Evolutionary conservation across 2,888 invertebrate genomes (phyloP), one percentile per base, ranked within the genome.

Genomic region (Drosophila mayaguana): DNA sequence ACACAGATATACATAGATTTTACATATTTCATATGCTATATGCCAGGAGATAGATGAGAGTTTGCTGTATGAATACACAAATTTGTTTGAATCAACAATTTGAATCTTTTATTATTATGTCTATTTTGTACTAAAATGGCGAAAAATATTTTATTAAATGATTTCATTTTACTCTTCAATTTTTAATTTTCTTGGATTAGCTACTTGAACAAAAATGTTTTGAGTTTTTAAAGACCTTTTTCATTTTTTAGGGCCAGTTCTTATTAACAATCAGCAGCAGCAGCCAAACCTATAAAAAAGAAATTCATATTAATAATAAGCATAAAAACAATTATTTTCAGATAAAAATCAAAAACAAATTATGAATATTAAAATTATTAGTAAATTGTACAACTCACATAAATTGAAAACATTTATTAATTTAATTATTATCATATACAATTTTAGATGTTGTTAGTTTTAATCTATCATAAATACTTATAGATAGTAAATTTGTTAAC

Each of bases 381-480:
- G 56, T 56, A 50, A 38, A 6, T 64, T 32, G 20, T 32, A 53
- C 51, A 50, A 50, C 25, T 34, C 32, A 18, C 25, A 38, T 62
- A 57, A 80, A 73, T 85, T 85, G 84, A 75, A 88, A 88, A 84
- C 82, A 88, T 85, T 88, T 80, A 87, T 85, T 59, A 20, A 50
- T 59, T 80, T 70, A 59, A 59, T 76, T 63, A 45, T 71, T 63
- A 70, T 72, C 72, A 72, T 80, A 78, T 75, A 86, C 68, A 74
- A 53, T 51, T 70, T 55, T 48, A 51, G 54, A 46, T 11, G 43
- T 28, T 36, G 38, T 54, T 57, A 62, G 64, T 60, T 68, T 75
- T 76, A 71, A 72, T 78, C 66, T 46, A 77, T 61, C 60, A 68
- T 16, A 64, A 63, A 51, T 65, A 65, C 43, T 63, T 51, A 42